Conservation (phyloP, 30 jellyfish, hydroid and myxozoan genomes). For the Haliclystus octoradiatus region DNA sequence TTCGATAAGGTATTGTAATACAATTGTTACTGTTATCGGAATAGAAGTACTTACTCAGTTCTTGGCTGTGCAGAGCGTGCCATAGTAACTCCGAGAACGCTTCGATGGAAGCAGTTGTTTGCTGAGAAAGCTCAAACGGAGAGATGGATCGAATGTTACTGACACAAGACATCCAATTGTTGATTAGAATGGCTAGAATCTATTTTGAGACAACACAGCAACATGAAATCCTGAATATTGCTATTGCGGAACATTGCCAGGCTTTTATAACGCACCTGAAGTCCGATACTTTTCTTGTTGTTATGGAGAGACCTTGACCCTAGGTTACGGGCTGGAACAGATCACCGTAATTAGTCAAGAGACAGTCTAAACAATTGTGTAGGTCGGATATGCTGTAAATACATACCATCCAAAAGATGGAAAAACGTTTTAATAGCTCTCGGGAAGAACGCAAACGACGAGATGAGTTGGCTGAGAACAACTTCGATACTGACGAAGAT, state of each 20-base stretch:
- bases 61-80: slow-evolving; percentile 61
- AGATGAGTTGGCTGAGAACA: no score
- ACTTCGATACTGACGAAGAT: no score
- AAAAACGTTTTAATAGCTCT: no score
- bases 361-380: no score
- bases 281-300: slow-evolving; percentile 45
- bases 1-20: no score
- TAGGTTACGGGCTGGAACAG: no score
- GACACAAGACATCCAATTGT: slow-evolving; percentile 52
- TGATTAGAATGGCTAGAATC: slow-evolving; percentile 66
- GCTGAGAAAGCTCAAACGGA: slow-evolving; percentile 31
- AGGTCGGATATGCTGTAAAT: no score
- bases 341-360: no score
- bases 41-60: slow-evolving; percentile 32
- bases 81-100: slow-evolving; percentile 78
- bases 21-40: no score
- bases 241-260: background rate
- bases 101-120: slow-evolving; percentile 26
- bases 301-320: no score
- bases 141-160: slow-evolving; percentile 31
- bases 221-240: background rate
- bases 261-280: slow-evolving; percentile 12
- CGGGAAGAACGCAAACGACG: no score
- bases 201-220: slow-evolving; percentile 3
- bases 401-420: no score